These are phyloP conservation scores for Trinectes maculatus DNA, from an alignment of 2,113 vertebrate species.

Conservation along the genomic window DNA sequence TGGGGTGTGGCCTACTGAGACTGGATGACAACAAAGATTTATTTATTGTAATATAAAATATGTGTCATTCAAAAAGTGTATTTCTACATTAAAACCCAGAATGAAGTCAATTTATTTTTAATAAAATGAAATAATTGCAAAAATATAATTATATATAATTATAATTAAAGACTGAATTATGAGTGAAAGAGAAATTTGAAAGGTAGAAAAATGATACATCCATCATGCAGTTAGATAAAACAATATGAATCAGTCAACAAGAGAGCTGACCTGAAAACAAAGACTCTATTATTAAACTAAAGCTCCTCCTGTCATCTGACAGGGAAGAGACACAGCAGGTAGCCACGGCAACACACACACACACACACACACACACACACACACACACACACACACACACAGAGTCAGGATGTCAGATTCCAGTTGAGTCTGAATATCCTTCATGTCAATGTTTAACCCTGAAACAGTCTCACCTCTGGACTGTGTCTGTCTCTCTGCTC, in stretches of 20 bases:
- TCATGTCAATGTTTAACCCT: conserved; percentile 50
- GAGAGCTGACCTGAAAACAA: conserved; percentile 2
- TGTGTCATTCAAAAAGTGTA: neutral
- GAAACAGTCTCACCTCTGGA: conserved; percentile 15
- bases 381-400: conserved; percentile 8
- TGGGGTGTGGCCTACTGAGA: neutral
- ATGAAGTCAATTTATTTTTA: neutral
- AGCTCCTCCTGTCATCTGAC: conserved; percentile 22
- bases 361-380: conserved; percentile 5
- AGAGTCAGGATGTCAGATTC: conserved; percentile 38
- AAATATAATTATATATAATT: neutral
- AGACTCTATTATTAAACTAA: conserved; percentile 25
- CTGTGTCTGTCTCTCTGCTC: neutral
- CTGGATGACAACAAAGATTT: neutral
- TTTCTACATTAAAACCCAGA: neutral
- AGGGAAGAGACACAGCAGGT: conserved; percentile 15
- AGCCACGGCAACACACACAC: neutral
- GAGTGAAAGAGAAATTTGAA: no score
- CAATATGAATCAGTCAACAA: neutral
- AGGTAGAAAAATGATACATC: no score
- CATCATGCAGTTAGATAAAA: neutral
- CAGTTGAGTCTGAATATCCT: conserved; percentile 45
- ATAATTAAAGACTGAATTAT: no score
- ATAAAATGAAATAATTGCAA: neutral
- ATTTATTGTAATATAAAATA: no score